Base-by-base conservation (phyloP, 1,140 invertebrate species). In the Euborellia annulipes region DNA sequence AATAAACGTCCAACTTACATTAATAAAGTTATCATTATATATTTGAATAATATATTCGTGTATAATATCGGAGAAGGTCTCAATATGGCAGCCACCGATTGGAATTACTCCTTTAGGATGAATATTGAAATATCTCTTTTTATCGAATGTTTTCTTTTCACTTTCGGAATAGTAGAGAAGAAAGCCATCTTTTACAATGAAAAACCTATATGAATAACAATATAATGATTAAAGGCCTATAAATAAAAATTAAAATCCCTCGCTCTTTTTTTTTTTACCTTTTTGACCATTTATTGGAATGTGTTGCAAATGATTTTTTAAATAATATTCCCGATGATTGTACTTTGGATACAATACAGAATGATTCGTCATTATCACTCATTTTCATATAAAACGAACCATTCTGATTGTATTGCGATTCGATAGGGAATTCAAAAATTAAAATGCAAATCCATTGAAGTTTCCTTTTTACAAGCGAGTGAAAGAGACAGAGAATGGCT, bases 241-340 rank as follows among this genome's bases (percentile, higher is more conserved):
- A 41, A n/a, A 46, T 40, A 22, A 40, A n/a, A 19, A 22, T 18
- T 11, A 36, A 40, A 6, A 21, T 9, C 16, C 13, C n/a, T 41
- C 39, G 16, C 13, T n/a, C 18, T 11, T 14, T 39, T 13, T 13
- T 47, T 22, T 13, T 20, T 46, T 46, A 45, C 48, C 48, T 49
- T 45, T 49, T 49, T 0, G 48, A 49, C 48, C 48, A 49, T 49
- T 46, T 49, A 32, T 36, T 49, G 27, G 48, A 45, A 34, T 49
- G 43, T 7, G 19, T 38, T 23, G 48, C 44, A 49, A 49, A 46
- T 19, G 48, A 49, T 42, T 46, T 49, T 30, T 49, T 49, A 18
- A 45, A 41, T 16, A 49, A 13, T 34, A 49, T 36, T 9, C 48
- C 48, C 45, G 34, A 39, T 16, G 38, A 18, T 22, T 49, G 48